Evolutionary conservation across 2,113 vertebrate species (phyloP).

Genomic region (Polypterus bichir): DNA sequence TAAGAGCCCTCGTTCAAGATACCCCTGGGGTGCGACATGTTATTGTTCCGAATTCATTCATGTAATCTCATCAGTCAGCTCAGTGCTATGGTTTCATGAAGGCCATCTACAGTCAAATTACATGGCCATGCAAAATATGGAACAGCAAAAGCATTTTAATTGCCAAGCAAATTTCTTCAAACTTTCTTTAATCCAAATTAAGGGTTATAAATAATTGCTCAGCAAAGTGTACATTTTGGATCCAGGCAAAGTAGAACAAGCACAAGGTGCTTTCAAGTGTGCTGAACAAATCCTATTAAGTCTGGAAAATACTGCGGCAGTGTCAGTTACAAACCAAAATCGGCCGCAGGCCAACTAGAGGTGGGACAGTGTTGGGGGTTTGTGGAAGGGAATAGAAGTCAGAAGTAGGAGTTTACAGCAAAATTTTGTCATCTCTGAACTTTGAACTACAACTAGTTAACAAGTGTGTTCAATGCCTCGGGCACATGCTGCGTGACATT

Average conservation of each 20-base stretch:
- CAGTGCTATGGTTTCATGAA: background rate
- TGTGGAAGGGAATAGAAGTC: conserved; percentile 20
- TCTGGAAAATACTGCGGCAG: background rate
- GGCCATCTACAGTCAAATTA: too few relatives aligned
- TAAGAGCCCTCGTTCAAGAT: background rate
- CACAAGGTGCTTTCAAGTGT: too few relatives aligned
- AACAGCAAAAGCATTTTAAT: too few relatives aligned
- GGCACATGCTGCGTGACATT: too few relatives aligned
- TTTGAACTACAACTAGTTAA: too few relatives aligned
- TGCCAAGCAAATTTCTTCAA: too few relatives aligned
- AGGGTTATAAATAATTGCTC: too few relatives aligned
- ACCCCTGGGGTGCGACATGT: background rate
- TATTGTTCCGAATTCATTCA: background rate
- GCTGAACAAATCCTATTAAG: background rate
- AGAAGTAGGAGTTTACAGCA: conserved; percentile 11
- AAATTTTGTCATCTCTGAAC: conserved; percentile 10
- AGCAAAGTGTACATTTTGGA: too few relatives aligned
- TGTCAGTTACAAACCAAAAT: background rate
- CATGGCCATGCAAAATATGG: too few relatives aligned
- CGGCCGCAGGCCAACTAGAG: background rate
- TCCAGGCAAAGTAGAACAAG: too few relatives aligned
- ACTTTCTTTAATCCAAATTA: too few relatives aligned
- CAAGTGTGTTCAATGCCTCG: too few relatives aligned
- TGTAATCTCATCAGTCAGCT: background rate
- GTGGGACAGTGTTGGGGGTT: conserved; percentile 15